Base-by-base conservation (phyloP, 2,113 vertebrate genomes). In the Acrocephalus kingi region DNA sequence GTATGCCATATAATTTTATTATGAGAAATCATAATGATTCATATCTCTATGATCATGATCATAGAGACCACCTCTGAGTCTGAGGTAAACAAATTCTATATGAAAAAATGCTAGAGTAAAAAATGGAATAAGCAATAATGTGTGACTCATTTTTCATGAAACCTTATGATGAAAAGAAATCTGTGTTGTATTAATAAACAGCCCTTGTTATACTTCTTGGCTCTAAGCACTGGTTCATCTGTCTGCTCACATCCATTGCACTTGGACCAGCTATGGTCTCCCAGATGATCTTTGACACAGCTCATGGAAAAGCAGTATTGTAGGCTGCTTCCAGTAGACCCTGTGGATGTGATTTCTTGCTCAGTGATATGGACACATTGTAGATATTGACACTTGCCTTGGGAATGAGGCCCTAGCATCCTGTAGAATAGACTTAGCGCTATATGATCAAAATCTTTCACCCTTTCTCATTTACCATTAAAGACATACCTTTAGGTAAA, bases 201-300 rank as follows among this genome's bases (percentile, higher is more conserved):
- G 10, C 11, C 52, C 10, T 25, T 55, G 18, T 63, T 48, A 8
- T 25, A 23, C 7, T 8, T 33, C 23, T 24, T 64, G n/a, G 7
- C 23, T 43, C 19, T 39, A 28, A 20, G 18, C 22, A 27, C 6
- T 68, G 7, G 4, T 25, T 80, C 33, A 51, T 41, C 22, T 68
- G 9, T 30, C 18, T 78, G 30, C 7, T 76, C 22, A 27, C 25
- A 39, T 30, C 12, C n/a, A 18, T 27, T 64, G 27, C 58, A 11
- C 30, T 66, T 45, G n/a, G 30, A 84, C 48, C 15, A 62, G n/a
- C 16, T 37, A 0, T 23, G 9, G 24, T 52, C 15, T 82, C 37
- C 37, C 37, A 58, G n/a, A 23, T 2, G 3, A 35, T 9, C 19
- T 13, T 56, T 5, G 13, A 22, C 0, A 2, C 17, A 7, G 2